Percentiles rank a stretch among this genome's conserved stretches.
These are phyloP conservation scores for Drosophila mimetica DNA, from an alignment of 2,888 invertebrate genomes.

Conservation along the genomic window DNA sequence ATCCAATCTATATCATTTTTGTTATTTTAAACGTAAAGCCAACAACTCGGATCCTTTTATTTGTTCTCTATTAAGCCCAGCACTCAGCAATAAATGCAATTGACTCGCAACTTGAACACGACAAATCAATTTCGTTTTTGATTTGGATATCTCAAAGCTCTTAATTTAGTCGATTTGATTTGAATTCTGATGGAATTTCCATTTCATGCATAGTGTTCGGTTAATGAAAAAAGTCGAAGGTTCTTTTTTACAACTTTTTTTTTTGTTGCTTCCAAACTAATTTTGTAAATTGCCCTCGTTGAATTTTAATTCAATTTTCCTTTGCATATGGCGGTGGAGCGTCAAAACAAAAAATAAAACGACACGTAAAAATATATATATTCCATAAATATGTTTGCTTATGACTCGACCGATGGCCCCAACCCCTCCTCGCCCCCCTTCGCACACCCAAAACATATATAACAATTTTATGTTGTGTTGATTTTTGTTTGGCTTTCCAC, in stretches of 20 bases:
- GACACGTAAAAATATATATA: neutral
- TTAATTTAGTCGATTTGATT: conserved; percentile 37
- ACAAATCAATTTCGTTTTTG: conserved; percentile 30
- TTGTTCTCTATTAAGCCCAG: conserved; percentile 11
- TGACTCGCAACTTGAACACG: conserved; percentile 5
- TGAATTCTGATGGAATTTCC: conserved; percentile 10
- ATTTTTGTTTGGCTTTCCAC: conserved; percentile 33
- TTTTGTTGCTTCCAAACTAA: conserved; percentile 12
- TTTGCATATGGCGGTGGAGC: conserved; percentile 16
- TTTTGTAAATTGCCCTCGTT: conserved; percentile 37
- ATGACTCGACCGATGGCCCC: conserved; percentile 7
- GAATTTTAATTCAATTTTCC: conserved; percentile 43
- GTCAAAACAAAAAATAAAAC: neutral
- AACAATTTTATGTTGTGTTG: conserved; percentile 33
- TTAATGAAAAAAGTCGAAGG: conserved; percentile 13
- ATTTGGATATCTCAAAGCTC: conserved; percentile 31
- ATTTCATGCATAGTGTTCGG: conserved; percentile 10
- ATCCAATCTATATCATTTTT: neutral
- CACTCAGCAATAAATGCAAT: conserved; percentile 4
- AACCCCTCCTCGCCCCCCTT: neutral
- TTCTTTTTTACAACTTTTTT: neutral
- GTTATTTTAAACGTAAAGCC: neutral
- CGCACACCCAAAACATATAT: neutral
- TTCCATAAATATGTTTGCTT: conserved; percentile 38
- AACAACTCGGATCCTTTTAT: neutral